Conservation (phyloP, 2,797 vertebrate species). For the Smutsia gigantea region DNA sequence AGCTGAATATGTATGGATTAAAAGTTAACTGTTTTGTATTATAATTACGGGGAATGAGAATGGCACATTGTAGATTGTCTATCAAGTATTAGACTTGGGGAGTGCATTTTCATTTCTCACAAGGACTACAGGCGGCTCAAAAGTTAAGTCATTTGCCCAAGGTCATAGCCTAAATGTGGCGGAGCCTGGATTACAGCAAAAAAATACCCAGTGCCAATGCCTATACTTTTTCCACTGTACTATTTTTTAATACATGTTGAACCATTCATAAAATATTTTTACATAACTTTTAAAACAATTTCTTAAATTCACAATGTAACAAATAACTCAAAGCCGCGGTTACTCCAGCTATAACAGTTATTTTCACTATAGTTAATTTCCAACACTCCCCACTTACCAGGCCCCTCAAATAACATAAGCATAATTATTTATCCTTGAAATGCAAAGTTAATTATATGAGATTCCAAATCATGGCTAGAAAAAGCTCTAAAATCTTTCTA, state of each 20-base stretch:
- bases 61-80: not conserved
- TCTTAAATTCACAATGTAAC: not conserved
- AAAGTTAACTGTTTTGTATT: not conserved
- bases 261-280: not conserved
- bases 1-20: not conserved
- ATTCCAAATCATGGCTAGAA: not conserved
- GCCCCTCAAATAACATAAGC: not conserved
- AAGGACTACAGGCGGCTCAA: not conserved
- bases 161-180: not conserved
- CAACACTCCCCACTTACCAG: not conserved
- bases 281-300: not conserved
- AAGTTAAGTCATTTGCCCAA: slow-evolving; percentile 27
- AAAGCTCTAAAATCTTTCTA: not conserved
- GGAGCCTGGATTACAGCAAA: not conserved
- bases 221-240: not conserved
- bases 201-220: not conserved
- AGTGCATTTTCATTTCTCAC: not conserved
- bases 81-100: not conserved
- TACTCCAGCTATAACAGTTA: not conserved
- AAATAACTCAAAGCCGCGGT: not conserved
- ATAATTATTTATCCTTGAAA: slow-evolving; percentile 3
- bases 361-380: not conserved
- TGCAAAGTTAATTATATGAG: not conserved
- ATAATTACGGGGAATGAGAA: not conserved
- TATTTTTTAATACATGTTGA: not conserved